A percentile compares a stretch with the other conserved stretches of the same genome.
phyloP scores from a whole-genome alignment of 2,888 invertebrate species.

The Noctua janthe region DNA sequence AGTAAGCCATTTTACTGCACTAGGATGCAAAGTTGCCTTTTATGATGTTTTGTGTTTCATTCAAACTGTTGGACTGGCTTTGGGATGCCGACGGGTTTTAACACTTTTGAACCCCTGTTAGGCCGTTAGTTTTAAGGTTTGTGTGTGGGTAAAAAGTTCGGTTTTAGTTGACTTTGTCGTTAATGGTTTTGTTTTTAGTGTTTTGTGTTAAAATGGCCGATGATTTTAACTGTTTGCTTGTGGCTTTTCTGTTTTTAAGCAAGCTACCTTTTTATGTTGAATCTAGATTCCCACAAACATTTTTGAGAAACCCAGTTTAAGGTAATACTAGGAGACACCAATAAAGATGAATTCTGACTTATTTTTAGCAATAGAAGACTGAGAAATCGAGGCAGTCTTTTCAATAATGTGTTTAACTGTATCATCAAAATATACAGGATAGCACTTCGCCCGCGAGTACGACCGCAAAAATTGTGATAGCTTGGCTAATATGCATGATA shows the following conservation, averaged over 20 bases:
- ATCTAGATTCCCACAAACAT: no score
- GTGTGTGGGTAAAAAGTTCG: neutral
- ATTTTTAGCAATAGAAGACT: neutral
- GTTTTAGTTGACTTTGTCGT: neutral
- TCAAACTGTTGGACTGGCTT: constrained; percentile 7
- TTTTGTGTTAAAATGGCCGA: neutral
- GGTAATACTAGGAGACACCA: no score
- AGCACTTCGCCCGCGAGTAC: no score
- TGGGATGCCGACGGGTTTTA: constrained; percentile 35
- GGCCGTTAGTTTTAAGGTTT: constrained; percentile 12
- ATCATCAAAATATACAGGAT: no score
- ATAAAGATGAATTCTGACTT: no score
- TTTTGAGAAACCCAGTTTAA: neutral
- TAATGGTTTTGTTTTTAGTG: constrained; percentile 1
- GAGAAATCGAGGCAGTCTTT: neutral
- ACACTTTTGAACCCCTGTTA: constrained; percentile 14
- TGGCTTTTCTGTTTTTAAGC: neutral
- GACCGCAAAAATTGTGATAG: no score
- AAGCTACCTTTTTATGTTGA: neutral
- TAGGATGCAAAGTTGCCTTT: constrained; percentile 19
- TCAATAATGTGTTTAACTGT: neutral
- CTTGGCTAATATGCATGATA: no score
- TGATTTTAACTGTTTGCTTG: constrained; percentile 1
- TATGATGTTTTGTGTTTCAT: constrained; percentile 35
- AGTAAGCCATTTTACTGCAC: constrained; percentile 45